Evolutionary conservation across 1,140 invertebrate species (phyloP), one percentile per base, ranked within the genome.

Genomic region (Sminthurinus signatus): DNA sequence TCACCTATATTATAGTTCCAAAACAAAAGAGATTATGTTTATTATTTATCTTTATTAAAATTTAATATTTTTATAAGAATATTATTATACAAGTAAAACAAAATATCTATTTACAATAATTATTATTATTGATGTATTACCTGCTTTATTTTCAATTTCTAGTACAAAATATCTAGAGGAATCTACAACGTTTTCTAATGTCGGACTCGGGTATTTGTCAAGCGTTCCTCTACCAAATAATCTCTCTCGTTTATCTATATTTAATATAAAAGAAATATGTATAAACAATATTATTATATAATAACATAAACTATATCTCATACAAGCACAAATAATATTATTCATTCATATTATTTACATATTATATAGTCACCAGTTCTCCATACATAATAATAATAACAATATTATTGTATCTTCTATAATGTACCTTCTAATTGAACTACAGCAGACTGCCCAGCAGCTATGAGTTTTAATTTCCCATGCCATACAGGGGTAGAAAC

Each of bases 351-450:
- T n/a, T n/a, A n/a, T n/a, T n/a, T n/a, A n/a, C n/a, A n/a, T n/a
- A n/a, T n/a, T n/a, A n/a, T n/a, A n/a, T n/a, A n/a, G n/a, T n/a
- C n/a, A n/a, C n/a, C n/a, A n/a, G n/a, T n/a, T n/a, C n/a, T n/a
- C n/a, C n/a, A n/a, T n/a, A n/a, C n/a, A n/a, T n/a, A n/a, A n/a
- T n/a, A n/a, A n/a, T n/a, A n/a, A n/a, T n/a, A n/a, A n/a, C n/a
- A n/a, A n/a, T n/a, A n/a, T n/a, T n/a, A n/a, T n/a, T n/a, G n/a
- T n/a, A n/a, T n/a, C n/a, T n/a, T n/a, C n/a, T n/a, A n/a, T n/a
- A n/a, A n/a, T n/a, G n/a, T n/a, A n/a, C n/a, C 51, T 31, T 54
- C 51, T 23, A 54, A 31, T 21, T 54, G 51, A 12, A 54, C 8
- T 10, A 23, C 12, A 54, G 12, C 12, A 10, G 23, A 8, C 8